phyloP scores from a whole-genome alignment of 2,797 vertebrate species.

The Micropoecilia bifurca region DNA sequence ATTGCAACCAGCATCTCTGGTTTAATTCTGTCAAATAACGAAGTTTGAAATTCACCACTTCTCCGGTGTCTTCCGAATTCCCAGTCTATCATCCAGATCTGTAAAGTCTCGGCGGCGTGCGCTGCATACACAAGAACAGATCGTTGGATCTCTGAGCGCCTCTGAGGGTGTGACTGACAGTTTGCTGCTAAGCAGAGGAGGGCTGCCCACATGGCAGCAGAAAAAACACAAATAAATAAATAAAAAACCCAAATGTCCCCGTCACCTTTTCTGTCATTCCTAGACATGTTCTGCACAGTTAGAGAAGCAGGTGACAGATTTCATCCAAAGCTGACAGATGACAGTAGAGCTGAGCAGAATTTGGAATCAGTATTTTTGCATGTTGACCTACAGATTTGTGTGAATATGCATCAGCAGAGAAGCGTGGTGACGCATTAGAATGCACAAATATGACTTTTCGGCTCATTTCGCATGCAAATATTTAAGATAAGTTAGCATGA shows the following conservation, averaged over 20 bases:
- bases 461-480: not conserved
- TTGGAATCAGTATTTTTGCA: not conserved
- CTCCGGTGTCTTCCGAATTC: not conserved
- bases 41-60: not conserved
- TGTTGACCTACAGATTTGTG: not conserved
- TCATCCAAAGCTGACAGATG: slow-evolving; percentile 12
- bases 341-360: not conserved
- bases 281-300: slow-evolving; percentile 33
- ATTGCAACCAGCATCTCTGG: not conserved
- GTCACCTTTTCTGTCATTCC: slow-evolving; percentile 66
- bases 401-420: not conserved
- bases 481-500: not conserved
- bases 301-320: slow-evolving; percentile 38
- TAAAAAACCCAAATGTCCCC: slow-evolving; percentile 29
- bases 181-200: slow-evolving; percentile 37
- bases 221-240: not conserved
- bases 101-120: not conserved
- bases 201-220: slow-evolving; percentile 42
- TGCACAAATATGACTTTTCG: not conserved
- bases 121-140: not conserved
- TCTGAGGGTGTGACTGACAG: slow-evolving; percentile 41
- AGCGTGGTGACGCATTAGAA: not conserved
- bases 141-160: slow-evolving; percentile 26
- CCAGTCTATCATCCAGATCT: not conserved
- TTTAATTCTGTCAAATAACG: not conserved